Evolutionary conservation across 2,113 vertebrate genomes (phyloP), one percentile per base, ranked within the genome.

Genomic region (Oryzias celebensis): DNA sequence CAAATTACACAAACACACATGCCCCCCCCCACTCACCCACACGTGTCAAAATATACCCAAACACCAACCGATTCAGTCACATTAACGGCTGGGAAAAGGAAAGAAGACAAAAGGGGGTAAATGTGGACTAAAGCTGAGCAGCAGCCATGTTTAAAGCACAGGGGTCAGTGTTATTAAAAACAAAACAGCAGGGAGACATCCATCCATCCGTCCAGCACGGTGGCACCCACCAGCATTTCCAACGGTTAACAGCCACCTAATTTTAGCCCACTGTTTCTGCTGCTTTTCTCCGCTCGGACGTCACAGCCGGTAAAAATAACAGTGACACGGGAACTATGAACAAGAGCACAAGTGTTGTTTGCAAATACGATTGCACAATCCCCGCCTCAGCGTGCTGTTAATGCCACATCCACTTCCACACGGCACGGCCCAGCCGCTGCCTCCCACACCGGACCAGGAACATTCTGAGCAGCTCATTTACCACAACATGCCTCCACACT

Each of bases 281-380:
- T 89, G 90, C 90, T 91, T 82, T 77, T 77, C 79, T 83, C 83
- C 44, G 58, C 71, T 77, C 36, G 46, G 71, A 90, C 88, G 90
- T 92, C 91, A 92, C 84, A 76, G 85, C 47, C 65, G 73, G 85
- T 82, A 91, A 89, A 93, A 91, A 92, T 92, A 93, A 78, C 81
- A 64, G 76, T 73, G 81, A 84, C 84, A 81, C 24, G 46, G 67
- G 58, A 73, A 80, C 91, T 86, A 79, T 71, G 84, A 89, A 89
- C 90, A 89, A 89, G 78, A 83, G 78, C 85, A 58, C 88, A 86
- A 88, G 87, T 90, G 87, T 85, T 90, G 90, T 92, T 92, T 92
- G 90, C 90, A 93, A 91, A 92, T 91, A 91, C 80, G 87, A 91
- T 90, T 91, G 87, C 87, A 87, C 91, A 92, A 91, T 90, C 81